Base-by-base conservation (phyloP, 2,113 vertebrate genomes). In the Scomber japonicus region DNA sequence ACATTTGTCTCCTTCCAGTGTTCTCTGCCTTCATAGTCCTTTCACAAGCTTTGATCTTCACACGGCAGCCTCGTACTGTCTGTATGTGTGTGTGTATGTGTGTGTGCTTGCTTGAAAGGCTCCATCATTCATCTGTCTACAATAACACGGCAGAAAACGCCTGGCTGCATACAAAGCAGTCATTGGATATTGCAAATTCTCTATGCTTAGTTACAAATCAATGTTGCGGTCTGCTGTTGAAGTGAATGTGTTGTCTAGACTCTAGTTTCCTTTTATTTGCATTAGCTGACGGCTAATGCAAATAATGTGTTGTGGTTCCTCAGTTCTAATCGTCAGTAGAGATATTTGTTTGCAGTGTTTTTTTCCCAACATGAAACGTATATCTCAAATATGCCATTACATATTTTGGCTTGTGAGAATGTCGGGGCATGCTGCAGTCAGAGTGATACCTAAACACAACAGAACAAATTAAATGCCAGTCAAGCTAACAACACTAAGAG, bases 11-110 rank as follows among this genome's bases (percentile, higher is more conserved):
- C 35, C 61, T 51, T 74, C 66, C 77, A 75, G 64, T 81, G 70
- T 78, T 87, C 46, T 27, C 57, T 81, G 81, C 60, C 81, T 75
- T 78, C 75, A 79, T 24, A 68, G 86, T 50, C 63, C 76, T 61
- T 79, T 80, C 78, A 35, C 73, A 69, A 0, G 24, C 90, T 91
- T 80, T 90, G 83, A 88, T 91, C 75, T 61, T 79, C 80, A 80
- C 69, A 83, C 21, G 48, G 51, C 75, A 61, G 83, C 65, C 59
- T 61, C 7, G 27, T 59, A 21, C 62, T 67, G 44, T 78, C 24
- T 68, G 49, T 75, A 71, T 66, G 72, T 45, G 74, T 55, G 74
- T n/a, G 24, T 68, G 49, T 75, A 71, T 66, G 72, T 45, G 74
- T 55, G 74, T n/a, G 24, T 27, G 24, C 24, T 27, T 40, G 74